phyloP scores from a whole-genome alignment of 2,113 vertebrate species.

The Numida meleagris region DNA sequence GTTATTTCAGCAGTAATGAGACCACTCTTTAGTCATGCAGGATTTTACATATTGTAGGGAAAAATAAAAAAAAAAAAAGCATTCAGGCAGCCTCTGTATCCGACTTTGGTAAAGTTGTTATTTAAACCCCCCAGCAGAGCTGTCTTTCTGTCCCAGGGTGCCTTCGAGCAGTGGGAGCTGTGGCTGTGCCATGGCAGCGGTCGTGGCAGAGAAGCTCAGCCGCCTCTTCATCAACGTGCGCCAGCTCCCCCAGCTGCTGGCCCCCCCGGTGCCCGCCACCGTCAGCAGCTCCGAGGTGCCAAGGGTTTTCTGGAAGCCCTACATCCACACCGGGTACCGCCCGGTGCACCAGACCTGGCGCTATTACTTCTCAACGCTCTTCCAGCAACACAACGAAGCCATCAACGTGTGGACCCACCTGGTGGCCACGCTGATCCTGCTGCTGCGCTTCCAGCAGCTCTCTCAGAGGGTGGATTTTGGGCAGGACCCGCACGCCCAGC shows the following conservation, averaged over 20 bases:
- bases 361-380: slow-evolving; percentile 92
- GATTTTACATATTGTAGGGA: background rate
- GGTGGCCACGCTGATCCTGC: slow-evolving; percentile 83
- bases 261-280: slow-evolving; percentile 82
- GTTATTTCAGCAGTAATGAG: background rate
- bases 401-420: slow-evolving; percentile 95
- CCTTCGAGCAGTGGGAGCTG: fast-evolving
- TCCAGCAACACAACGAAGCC: slow-evolving; percentile 93
- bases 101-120: fast-evolving
- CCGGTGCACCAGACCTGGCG: slow-evolving; percentile 87
- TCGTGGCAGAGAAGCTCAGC: slow-evolving; percentile 86
- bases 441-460: slow-evolving; percentile 86
- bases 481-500: slow-evolving; percentile 87
- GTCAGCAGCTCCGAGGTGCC: slow-evolving; percentile 88
- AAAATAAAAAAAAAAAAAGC: too few species aligned
- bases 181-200: slow-evolving; percentile 81
- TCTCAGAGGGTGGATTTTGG: slow-evolving; percentile 85
- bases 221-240: slow-evolving; percentile 81
- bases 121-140: background rate
- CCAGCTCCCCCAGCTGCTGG: slow-evolving; percentile 83
- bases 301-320: slow-evolving; percentile 88
- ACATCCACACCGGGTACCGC: slow-evolving; percentile 90
- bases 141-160: fast-evolving
- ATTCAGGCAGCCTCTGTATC: too few species aligned
- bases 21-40: fast-evolving